Conservation (phyloP, 2,888 invertebrate species). For the Hybos culiciformis region DNA sequence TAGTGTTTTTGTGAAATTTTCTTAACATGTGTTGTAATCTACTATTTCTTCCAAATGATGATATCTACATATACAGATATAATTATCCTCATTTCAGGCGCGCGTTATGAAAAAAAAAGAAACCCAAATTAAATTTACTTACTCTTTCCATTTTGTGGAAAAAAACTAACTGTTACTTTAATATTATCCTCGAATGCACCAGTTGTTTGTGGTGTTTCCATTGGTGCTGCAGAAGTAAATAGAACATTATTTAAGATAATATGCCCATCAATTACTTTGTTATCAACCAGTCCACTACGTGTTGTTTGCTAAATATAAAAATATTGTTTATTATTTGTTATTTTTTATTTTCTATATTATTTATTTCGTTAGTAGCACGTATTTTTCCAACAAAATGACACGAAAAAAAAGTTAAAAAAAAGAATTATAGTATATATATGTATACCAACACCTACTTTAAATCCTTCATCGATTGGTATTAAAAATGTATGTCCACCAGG, state of each 20-base stretch:
- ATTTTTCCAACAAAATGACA: neutral
- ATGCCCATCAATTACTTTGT: conserved; percentile 78
- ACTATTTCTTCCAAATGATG: no score
- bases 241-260: conserved; percentile 76
- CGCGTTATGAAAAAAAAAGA: no score
- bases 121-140: no score
- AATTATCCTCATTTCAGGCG: no score
- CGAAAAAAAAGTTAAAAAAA: neutral
- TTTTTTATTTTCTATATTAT: neutral
- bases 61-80: no score
- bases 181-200: conserved; percentile 71
- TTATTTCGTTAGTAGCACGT: neutral
- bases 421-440: neutral
- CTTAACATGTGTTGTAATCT: no score
- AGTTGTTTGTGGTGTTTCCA: conserved; percentile 61
- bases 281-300: conserved; percentile 62
- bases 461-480: conserved; percentile 80
- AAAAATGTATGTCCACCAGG: conserved; percentile 79
- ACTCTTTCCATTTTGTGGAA: conserved; percentile 59
- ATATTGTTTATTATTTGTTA: neutral
- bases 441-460: conserved; percentile 53
- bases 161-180: conserved; percentile 69
- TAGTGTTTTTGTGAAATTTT: no score
- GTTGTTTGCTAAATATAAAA: conserved; percentile 42
- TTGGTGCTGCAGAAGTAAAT: conserved; percentile 69